Evolutionary conservation across 2,888 invertebrate species (phyloP).

Genomic region (Chorisops tibialis): DNA sequence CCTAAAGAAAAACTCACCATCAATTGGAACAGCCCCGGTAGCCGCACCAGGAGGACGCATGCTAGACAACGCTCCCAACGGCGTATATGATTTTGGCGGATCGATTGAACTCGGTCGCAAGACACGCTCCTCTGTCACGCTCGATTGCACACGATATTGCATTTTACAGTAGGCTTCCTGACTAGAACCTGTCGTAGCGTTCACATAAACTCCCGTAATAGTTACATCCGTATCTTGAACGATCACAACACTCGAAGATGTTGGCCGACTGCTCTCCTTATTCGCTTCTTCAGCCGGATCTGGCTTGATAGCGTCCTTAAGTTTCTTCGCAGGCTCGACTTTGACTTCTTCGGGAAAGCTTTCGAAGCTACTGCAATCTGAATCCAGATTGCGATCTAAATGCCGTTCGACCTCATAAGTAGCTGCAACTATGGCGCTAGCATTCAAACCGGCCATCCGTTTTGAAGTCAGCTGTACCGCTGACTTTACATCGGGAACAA

Average conservation of each 20-base stretch:
- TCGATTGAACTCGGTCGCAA: slow-evolving; percentile 56
- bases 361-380: slow-evolving; percentile 49
- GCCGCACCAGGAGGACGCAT: slow-evolving; percentile 78
- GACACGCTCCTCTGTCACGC: slow-evolving; percentile 81
- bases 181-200: slow-evolving; percentile 69
- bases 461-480: slow-evolving; percentile 86
- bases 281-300: slow-evolving; percentile 26
- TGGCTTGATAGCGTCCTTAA: slow-evolving; percentile 17
- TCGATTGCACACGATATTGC: slow-evolving; percentile 85
- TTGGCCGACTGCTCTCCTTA: slow-evolving; percentile 49
- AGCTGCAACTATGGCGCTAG: slow-evolving; percentile 84
- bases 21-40: slow-evolving; percentile 44
- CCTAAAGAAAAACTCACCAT: slow-evolving; percentile 26
- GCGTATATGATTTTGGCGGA: slow-evolving; percentile 70
- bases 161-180: slow-evolving; percentile 82
- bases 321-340: slow-evolving; percentile 23
- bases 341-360: slow-evolving; percentile 43
- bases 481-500: slow-evolving; percentile 55
- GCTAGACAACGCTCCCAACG: slow-evolving; percentile 76
- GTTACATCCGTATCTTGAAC: slow-evolving; percentile 84
- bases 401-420: slow-evolving; percentile 69
- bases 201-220: slow-evolving; percentile 80
- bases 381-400: slow-evolving; percentile 48
- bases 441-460: slow-evolving; percentile 88
- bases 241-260: slow-evolving; percentile 65